Evolutionary conservation across 2,113 vertebrate species (phyloP).

Genomic region (Rousettus leschenaultii): DNA sequence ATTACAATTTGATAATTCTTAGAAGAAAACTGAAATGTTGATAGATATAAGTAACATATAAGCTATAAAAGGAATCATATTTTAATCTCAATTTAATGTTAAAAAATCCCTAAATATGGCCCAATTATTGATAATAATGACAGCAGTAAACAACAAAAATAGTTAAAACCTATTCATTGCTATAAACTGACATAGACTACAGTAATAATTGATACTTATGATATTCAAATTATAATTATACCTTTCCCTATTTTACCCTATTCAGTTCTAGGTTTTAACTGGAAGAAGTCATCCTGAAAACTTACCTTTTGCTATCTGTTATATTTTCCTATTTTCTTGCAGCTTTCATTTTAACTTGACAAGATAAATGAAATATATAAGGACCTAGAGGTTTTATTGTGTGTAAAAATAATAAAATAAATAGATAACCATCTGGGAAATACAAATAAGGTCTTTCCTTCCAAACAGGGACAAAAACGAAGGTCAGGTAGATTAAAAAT

Average conservation of each 20-base stretch:
- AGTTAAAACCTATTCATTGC: background rate
- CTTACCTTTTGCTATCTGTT: background rate
- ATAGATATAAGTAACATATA: background rate
- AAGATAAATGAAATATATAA: background rate
- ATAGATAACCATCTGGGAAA: background rate
- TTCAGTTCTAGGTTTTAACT: background rate
- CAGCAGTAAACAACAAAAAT: background rate
- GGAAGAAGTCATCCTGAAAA: background rate
- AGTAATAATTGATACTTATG: background rate
- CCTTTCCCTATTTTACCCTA: background rate
- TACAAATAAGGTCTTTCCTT: background rate
- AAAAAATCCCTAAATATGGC: background rate
- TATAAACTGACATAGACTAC: background rate
- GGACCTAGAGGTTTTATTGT: background rate
- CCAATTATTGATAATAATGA: background rate
- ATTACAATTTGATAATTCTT: slow-evolving; percentile 5
- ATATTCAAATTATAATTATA: background rate
- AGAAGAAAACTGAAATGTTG: background rate
- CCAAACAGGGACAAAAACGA: background rate
- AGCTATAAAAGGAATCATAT: background rate
- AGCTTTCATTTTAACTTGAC: slow-evolving; percentile 13
- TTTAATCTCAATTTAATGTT: background rate
- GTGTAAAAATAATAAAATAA: background rate
- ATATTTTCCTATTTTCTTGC: background rate
- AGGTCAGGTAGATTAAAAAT: background rate